These are phyloP conservation scores for Dipus sagitta DNA, from an alignment of 2,797 vertebrate species.

Conservation along the genomic window DNA sequence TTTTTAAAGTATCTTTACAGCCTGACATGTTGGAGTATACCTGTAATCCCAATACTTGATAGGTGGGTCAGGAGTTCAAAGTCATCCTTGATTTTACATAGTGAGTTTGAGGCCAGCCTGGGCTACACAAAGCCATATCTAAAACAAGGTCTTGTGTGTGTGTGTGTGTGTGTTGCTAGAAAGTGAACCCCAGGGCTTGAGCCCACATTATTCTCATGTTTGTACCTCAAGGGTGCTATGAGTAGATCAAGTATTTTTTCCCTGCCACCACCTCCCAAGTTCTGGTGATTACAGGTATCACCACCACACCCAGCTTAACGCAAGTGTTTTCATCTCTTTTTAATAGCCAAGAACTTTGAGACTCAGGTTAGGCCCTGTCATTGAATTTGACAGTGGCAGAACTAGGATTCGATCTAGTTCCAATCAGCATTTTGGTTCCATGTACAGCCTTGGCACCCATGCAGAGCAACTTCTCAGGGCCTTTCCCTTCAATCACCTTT, in stretches of 20 bases:
- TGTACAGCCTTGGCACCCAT: background rate
- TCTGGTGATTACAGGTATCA: background rate
- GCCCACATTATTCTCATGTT: constrained; percentile 1
- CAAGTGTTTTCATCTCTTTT: constrained; percentile 17
- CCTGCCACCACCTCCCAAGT: background rate
- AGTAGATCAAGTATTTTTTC: background rate
- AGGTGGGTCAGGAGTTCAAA: background rate
- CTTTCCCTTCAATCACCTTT: background rate
- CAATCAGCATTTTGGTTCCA: background rate
- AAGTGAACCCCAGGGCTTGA: background rate
- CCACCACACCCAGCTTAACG: background rate
- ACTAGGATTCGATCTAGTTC: background rate
- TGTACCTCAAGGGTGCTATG: background rate
- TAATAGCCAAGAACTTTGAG: constrained; percentile 21
- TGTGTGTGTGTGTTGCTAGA: background rate
- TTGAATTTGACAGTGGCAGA: background rate
- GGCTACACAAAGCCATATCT: background rate
- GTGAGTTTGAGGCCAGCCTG: background rate
- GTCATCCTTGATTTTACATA: background rate
- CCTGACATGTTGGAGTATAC: background rate
- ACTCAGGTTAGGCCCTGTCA: background rate
- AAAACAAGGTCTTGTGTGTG: background rate
- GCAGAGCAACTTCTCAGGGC: constrained; percentile 33
- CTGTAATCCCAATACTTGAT: background rate
- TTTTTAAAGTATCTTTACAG: constrained; percentile 5